These are phyloP conservation scores for Ariolimax columbianus DNA, from an alignment of 2,888 invertebrate genomes.

Conservation along the genomic window DNA sequence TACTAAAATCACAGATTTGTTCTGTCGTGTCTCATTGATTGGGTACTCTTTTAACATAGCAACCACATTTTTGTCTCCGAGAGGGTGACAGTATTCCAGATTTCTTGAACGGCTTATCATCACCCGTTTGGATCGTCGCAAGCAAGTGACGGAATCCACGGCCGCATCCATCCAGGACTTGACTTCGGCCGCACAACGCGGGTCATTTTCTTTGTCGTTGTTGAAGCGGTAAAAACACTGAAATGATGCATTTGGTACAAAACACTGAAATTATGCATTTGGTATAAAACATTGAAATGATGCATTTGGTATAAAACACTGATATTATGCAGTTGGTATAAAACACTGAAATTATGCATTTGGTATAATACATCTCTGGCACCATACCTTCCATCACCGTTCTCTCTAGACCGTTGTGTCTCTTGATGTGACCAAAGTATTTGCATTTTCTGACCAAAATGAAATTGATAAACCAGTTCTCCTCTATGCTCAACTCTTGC, in stretches of 20 bases:
- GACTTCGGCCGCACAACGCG: constrained; percentile 92
- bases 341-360: constrained; percentile 20
- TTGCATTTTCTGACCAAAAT: too few relatives aligned
- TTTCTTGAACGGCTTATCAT: constrained; percentile 47
- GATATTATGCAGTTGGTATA: too few relatives aligned
- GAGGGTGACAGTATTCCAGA: constrained; percentile 86
- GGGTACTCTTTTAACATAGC: constrained; percentile 79
- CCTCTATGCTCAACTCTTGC: too few relatives aligned
- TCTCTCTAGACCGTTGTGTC: too few relatives aligned
- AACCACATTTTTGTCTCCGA: constrained; percentile 87
- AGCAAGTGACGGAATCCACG: constrained; percentile 89
- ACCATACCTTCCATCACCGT: too few relatives aligned
- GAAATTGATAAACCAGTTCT: too few relatives aligned
- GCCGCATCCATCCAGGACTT: constrained; percentile 93
- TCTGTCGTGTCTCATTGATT: constrained; percentile 54
- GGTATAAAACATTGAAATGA: constrained; percentile 32
- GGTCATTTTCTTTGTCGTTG: constrained; percentile 78
- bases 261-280: background rate
- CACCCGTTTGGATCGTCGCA: constrained; percentile 83
- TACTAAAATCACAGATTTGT: constrained; percentile 84
- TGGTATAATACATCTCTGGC: background rate
- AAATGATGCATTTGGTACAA: background rate
- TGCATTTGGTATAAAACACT: background rate
- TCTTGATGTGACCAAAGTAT: too few relatives aligned
- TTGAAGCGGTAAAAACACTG: constrained; percentile 36